Evolutionary conservation across 2,797 vertebrate genomes (phyloP).

Genomic region (Paratrypauchen microcephalus): DNA sequence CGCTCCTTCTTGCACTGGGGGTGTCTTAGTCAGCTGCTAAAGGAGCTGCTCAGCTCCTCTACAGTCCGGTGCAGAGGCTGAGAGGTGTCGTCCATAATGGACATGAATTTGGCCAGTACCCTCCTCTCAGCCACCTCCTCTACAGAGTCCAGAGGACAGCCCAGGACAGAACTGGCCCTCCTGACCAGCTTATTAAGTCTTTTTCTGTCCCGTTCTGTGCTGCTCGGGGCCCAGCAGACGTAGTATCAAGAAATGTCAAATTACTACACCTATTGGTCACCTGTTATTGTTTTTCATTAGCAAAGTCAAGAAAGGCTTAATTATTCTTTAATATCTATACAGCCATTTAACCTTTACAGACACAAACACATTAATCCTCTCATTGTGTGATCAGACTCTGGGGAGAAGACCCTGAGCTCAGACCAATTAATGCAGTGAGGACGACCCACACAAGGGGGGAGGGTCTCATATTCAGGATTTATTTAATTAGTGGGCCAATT

Average conservation of each 20-base stretch:
- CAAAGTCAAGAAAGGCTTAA: conserved; percentile 37
- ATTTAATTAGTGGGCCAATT: conserved; percentile 30
- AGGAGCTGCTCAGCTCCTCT: too few species aligned
- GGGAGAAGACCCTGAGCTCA: conserved; percentile 56
- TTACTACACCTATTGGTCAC: background rate
- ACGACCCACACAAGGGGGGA: conserved; percentile 17
- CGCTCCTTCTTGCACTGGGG: too few species aligned
- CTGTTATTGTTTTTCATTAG: conserved; percentile 19
- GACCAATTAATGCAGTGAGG: conserved; percentile 53
- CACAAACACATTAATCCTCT: conserved; percentile 59
- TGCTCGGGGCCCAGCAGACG: too few species aligned
- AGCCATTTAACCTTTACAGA: conserved; percentile 63
- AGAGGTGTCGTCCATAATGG: too few species aligned
- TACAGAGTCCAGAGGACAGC: too few species aligned
- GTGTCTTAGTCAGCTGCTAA: too few species aligned
- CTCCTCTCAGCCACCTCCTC: too few species aligned
- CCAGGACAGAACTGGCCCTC: too few species aligned
- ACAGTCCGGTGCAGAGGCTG: too few species aligned
- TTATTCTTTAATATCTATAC: conserved; percentile 54
- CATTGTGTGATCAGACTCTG: conserved; percentile 33
- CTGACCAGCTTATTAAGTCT: too few species aligned
- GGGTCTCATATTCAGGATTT: background rate
- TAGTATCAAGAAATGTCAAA: background rate
- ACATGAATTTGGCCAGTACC: too few species aligned
- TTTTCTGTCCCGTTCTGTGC: too few species aligned